These are phyloP conservation scores for Tapera naevia DNA, from an alignment of 2,797 vertebrate genomes.

Conservation along the genomic window DNA sequence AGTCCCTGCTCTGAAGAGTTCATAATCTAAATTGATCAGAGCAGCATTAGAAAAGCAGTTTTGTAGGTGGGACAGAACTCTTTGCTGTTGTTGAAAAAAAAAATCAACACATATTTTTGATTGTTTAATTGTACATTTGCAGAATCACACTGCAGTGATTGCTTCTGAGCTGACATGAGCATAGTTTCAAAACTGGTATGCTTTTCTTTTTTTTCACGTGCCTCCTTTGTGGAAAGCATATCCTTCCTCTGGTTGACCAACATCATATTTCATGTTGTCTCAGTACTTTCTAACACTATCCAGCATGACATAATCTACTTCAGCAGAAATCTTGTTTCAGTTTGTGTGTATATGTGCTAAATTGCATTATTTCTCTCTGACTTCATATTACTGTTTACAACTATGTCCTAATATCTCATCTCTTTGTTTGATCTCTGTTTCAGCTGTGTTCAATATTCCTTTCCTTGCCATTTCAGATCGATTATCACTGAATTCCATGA, in stretches of 20 bases:
- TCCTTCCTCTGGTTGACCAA: not conserved
- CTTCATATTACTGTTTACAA: not conserved
- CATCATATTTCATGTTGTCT: not conserved
- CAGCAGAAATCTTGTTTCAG: not conserved
- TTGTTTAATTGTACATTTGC: not conserved
- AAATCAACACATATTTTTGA: not conserved
- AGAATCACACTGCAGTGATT: not conserved
- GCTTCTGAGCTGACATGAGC: not conserved
- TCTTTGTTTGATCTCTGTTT: not conserved
- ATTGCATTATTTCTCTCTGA: not conserved
- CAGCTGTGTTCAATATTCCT: not conserved
- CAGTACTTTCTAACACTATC: not conserved
- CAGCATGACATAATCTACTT: not conserved
- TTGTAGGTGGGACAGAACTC: not conserved
- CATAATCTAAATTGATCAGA: not conserved
- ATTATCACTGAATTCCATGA: not conserved
- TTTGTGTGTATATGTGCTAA: not conserved
- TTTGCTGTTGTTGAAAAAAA: not conserved
- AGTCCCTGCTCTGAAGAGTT: not conserved
- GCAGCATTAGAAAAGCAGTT: not conserved
- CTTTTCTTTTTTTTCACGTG: not conserved
- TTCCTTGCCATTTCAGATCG: not conserved
- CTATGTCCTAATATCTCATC: not conserved
- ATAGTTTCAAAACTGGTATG: rapidly evolving
- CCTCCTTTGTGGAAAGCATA: not conserved